Base-by-base conservation (phyloP, 2,113 vertebrate species). In the Lanius collurio region DNA sequence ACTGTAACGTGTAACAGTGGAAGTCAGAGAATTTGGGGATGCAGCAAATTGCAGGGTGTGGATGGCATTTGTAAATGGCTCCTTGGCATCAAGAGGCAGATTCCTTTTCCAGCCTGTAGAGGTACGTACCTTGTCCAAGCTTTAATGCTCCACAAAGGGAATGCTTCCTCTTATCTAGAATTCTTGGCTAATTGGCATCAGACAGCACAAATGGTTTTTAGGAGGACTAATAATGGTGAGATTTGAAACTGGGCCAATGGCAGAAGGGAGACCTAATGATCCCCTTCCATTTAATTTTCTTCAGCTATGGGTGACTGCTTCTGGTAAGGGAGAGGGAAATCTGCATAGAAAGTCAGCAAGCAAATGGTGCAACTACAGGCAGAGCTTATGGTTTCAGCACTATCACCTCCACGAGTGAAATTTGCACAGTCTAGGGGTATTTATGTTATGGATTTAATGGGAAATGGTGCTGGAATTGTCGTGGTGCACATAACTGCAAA, bases 161-260 rank as follows among this genome's bases (percentile, higher is more conserved):
- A 52, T 53, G 20, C 44, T 68, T 39, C 59, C 47, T 80, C 90
- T 96, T 67, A 87, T 90, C 62, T 82, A n/a, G 12, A 60, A 86
- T 83, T 93, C 85, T 73, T 83, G 37, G 39, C 63, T 92, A 83
- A 90, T 60, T 96, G 74, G 87, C 87, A 93, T 76, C 64, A 91
- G 63, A 65, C 83, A 47, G 60, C 55, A 79, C 57, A 49, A 95
- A 84, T 47, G 64, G 23, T 88, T 87, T 91, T 53, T 71, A 73
- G 83, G 68, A 91, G 83, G 85, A 83, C 70, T 84, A 59, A 62
- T 87, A 46, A 65, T 89, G n/a, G 50, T 94, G 59, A 22, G 52
- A 62, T 91, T 95, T 97, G 97, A 90, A 93, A 94, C 64, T 75
- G 82, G 73, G 59, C 82, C 93, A 94, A 8, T 85, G 46, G 85